Conservation (phyloP, 2,888 invertebrate genomes). For the Ornithoptera alexandrae region DNA sequence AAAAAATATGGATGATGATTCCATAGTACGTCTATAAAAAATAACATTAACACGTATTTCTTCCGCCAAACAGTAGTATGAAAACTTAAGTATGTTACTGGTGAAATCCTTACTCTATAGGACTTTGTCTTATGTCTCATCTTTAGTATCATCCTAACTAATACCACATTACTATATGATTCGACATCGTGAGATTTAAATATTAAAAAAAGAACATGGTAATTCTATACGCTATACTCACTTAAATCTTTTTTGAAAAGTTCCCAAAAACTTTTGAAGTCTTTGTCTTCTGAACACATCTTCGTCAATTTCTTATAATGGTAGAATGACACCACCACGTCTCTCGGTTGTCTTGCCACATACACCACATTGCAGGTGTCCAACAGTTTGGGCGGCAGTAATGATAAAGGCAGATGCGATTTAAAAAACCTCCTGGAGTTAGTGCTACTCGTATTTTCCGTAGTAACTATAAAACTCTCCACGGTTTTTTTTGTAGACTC, state of each 20-base stretch:
- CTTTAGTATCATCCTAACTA: no score
- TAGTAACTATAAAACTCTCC: constrained; percentile 80
- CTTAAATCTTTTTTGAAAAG: constrained; percentile 81
- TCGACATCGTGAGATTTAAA: no score
- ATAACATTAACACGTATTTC: no score
- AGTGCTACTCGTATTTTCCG: constrained; percentile 52
- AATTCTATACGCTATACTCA: constrained; percentile 45
- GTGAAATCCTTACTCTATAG: no score
- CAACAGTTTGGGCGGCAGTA: constrained; percentile 82
- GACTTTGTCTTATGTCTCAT: no score
- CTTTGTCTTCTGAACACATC: constrained; percentile 78
- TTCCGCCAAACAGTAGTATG: no score
- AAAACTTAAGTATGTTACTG: no score
- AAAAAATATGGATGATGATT: not conserved
- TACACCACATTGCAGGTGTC: constrained; percentile 76
- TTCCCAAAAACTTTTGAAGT: constrained; percentile 82
- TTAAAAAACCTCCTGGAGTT: constrained; percentile 59
- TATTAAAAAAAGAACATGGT: no score
- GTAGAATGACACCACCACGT: constrained; percentile 87
- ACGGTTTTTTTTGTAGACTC: constrained; percentile 61
- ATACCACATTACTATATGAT: no score
- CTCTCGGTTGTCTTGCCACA: constrained; percentile 88
- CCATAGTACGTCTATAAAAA: no score
- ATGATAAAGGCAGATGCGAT: constrained; percentile 87
- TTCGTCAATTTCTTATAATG: constrained; percentile 41